A percentile compares a stretch with the other conserved stretches of the same genome.
Conservation (phyloP, 2,797 vertebrate genomes). For the Allobates femoralis region DNA sequence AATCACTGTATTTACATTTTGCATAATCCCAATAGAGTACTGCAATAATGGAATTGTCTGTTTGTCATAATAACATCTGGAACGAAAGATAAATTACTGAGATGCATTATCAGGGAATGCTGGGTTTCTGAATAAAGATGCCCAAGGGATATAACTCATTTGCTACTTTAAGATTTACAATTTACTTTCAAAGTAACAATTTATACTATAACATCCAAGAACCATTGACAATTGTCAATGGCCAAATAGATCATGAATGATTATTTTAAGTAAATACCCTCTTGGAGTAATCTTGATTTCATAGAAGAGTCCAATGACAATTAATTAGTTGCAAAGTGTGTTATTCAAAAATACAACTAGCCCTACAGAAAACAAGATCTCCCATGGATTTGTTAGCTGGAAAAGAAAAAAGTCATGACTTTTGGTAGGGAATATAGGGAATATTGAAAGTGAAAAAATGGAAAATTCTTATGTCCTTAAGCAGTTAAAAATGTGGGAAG, state of each 20-base stretch:
- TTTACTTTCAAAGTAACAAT: not conserved
- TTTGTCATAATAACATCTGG: conserved; percentile 12
- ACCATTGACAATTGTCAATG: not conserved
- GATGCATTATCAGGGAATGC: not conserved
- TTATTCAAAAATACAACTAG: too few species aligned
- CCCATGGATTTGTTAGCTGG: too few species aligned
- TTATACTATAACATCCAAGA: not conserved
- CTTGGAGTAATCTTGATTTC: too few species aligned
- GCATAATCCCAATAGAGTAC: not conserved
- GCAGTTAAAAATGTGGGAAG: too few species aligned
- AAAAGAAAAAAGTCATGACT: too few species aligned
- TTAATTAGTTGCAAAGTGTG: too few species aligned
- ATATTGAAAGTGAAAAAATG: too few species aligned
- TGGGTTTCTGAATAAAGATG: not conserved
- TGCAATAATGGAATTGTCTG: not conserved
- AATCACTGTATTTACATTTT: not conserved
- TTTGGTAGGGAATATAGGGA: too few species aligned
- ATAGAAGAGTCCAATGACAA: too few species aligned
- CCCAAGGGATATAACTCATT: conserved; percentile 2
- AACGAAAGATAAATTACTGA: not conserved
- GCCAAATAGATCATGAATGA: not conserved
- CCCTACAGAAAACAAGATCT: too few species aligned
- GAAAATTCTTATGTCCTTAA: too few species aligned
- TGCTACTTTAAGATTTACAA: not conserved
- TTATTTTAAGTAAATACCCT: too few species aligned